phyloP scores from a whole-genome alignment of 2,888 invertebrate genomes.

The Stenotaenia linearis region DNA sequence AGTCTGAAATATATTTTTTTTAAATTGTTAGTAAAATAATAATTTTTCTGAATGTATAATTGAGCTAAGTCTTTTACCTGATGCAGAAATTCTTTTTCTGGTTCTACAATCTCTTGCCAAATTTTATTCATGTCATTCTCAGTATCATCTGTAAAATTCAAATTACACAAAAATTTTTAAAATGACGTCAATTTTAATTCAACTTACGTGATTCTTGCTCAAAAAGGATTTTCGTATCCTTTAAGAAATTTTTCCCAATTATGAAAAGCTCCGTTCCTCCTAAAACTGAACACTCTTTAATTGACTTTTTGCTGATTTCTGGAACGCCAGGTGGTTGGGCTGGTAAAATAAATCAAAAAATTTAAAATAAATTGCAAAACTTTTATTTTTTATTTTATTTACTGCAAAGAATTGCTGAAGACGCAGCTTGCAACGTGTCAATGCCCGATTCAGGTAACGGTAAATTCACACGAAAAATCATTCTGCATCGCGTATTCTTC shows the following conservation, averaged over 20 bases:
- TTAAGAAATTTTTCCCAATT: slow-evolving; percentile 84
- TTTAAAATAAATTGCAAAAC: neutral
- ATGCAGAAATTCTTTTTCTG: slow-evolving; percentile 83
- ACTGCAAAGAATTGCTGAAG: slow-evolving; percentile 89
- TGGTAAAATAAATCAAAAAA: slow-evolving; percentile 47
- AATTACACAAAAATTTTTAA: neutral
- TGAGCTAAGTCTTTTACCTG: no score
- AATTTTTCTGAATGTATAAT: no score
- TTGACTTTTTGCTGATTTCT: slow-evolving; percentile 83
- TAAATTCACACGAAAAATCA: slow-evolving; percentile 86
- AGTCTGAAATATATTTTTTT: slow-evolving; percentile 57
- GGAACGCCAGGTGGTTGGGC: slow-evolving; percentile 89
- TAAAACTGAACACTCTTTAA: slow-evolving; percentile 68
- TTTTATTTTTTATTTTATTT: slow-evolving; percentile 50
- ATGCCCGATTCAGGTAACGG: slow-evolving; percentile 67
- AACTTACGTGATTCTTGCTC: neutral
- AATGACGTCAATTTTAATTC: neutral
- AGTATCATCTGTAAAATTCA: slow-evolving; percentile 41
- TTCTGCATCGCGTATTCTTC: slow-evolving; percentile 88
- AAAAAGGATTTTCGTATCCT: slow-evolving; percentile 60
- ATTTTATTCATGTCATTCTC: slow-evolving; percentile 45
- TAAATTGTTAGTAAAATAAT: no score
- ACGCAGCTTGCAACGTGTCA: slow-evolving; percentile 81
- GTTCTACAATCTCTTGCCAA: slow-evolving; percentile 77
- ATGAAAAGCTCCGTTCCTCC: slow-evolving; percentile 81